phyloP scores from a whole-genome alignment of 2,888 invertebrate species.

The Halictus ligatus region DNA sequence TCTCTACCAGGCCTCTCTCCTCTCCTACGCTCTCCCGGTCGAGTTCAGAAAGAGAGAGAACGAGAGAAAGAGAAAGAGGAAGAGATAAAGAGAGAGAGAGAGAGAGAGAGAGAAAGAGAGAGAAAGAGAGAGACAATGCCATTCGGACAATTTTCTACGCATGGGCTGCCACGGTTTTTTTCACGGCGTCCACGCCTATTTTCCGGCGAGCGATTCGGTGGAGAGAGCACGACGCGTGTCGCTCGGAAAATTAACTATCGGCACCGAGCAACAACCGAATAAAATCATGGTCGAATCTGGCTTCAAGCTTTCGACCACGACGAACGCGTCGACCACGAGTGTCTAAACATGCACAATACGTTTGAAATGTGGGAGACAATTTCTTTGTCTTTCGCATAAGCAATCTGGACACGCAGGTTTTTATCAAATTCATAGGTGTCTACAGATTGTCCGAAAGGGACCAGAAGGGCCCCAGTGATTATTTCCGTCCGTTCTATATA shows the following conservation, averaged over 20 bases:
- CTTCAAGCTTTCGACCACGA: not conserved
- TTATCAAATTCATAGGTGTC: too few relatives aligned
- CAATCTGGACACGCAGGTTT: too few relatives aligned
- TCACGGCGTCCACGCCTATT: conserved; percentile 70
- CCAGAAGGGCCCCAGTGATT: not conserved
- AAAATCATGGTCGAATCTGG: not conserved
- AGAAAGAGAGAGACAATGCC: conserved; percentile 48
- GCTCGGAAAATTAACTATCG: conserved; percentile 21
- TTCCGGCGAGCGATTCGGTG: conserved; percentile 70
- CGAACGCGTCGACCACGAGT: too few relatives aligned
- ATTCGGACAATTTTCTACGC: conserved; percentile 71
- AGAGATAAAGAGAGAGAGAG: conserved; percentile 43
- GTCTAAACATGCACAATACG: too few relatives aligned
- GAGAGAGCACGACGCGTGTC: conserved; percentile 37
- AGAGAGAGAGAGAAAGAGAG: conserved; percentile 30
- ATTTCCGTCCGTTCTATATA: not conserved
- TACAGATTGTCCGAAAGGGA: too few relatives aligned
- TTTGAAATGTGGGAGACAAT: too few relatives aligned
- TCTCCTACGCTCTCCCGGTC: conserved; percentile 9
- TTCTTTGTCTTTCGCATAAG: too few relatives aligned
- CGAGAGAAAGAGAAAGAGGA: conserved; percentile 37
- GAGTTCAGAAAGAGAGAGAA: conserved; percentile 20
- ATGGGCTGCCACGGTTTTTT: conserved; percentile 68
- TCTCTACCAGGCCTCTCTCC: conserved; percentile 16
- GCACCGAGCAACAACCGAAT: not conserved